Base-by-base conservation (phyloP, 2,888 invertebrate species). In the Morpho achilles region DNA sequence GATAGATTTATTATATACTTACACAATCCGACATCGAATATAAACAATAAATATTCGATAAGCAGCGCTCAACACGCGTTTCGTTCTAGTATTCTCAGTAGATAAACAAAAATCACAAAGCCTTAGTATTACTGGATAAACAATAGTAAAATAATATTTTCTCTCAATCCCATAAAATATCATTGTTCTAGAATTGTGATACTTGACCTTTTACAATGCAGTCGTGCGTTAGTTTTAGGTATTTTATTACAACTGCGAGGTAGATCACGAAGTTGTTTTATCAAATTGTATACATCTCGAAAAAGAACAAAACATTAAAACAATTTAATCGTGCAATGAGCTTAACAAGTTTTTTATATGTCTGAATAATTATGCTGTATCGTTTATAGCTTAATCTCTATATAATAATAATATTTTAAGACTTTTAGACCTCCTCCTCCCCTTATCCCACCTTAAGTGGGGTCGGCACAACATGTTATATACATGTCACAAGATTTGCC, bases 281-380 rank as follows among this genome's bases (percentile, higher is more conserved):
- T 63, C 62, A 60, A 63, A 63, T 56, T 58, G 50, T 60, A 60
- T 63, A 48, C 58, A 63, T 63, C 60, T 56, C 53, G 45, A 60
- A 55, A 50, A 56, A 59, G 59, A 56, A 43, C 53, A 22, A 48
- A 53, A 43, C 50, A 42, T 58, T 32, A 55, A 60, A 55, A 49
- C 50, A 56, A 55, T 47, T 40, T 53, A 50, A 47, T 59, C 59
- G 50, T 59, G 53, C 59, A 53, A 53, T 53, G 23, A n/a, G 10
- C 10, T 22, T 61, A 56, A 53, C 50, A 9, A 48, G 22, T 56
- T 53, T 53, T 59, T 42, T 57, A 44, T 56, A 47, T 50, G 43
- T 6, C 45, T 22, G 4, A 23, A 23, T 23, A 55, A 49, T 32
- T 43, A 49, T 39, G 8, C 23, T 45, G 42, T n/a, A 8, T 2